Percentiles rank a stretch among this genome's conserved stretches.
These are phyloP conservation scores for Polietes domitor DNA, from an alignment of 2,888 invertebrate genomes.

Conservation along the genomic window DNA sequence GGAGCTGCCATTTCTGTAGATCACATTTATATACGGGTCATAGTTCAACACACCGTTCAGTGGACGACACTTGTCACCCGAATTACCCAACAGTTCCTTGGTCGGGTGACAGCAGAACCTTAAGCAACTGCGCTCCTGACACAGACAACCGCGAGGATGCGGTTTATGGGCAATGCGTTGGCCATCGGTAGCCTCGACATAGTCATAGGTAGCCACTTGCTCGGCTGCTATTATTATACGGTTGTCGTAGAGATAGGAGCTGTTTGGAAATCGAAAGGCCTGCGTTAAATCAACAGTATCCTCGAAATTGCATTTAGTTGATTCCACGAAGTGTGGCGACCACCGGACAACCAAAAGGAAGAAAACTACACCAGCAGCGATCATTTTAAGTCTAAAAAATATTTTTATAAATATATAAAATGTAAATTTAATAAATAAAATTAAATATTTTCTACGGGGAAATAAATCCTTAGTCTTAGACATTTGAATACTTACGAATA, in stretches of 20 bases:
- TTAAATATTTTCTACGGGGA: too few species aligned
- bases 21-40: constrained; percentile 59
- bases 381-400: too few species aligned
- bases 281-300: constrained; percentile 71
- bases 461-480: too few species aligned
- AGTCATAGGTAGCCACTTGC: constrained; percentile 66
- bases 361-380: too few species aligned
- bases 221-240: constrained; percentile 56
- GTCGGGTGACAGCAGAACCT: constrained; percentile 71
- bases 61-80: constrained; percentile 28
- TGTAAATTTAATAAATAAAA: too few species aligned
- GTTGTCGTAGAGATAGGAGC: constrained; percentile 69
- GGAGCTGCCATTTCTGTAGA: too few species aligned
- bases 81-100: not conserved
- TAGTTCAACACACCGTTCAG: constrained; percentile 53
- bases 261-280: constrained; percentile 62
- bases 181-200: constrained; percentile 46
- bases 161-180: constrained; percentile 32
- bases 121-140: constrained; percentile 70
- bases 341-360: too few species aligned
- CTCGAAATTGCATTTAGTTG: constrained; percentile 66
- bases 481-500: too few species aligned
- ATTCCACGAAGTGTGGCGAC: too few species aligned
- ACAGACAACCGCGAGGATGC: constrained; percentile 72
- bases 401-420: too few species aligned